Base-by-base conservation (phyloP, 2,113 vertebrate genomes). In the Oryzias javanicus region DNA sequence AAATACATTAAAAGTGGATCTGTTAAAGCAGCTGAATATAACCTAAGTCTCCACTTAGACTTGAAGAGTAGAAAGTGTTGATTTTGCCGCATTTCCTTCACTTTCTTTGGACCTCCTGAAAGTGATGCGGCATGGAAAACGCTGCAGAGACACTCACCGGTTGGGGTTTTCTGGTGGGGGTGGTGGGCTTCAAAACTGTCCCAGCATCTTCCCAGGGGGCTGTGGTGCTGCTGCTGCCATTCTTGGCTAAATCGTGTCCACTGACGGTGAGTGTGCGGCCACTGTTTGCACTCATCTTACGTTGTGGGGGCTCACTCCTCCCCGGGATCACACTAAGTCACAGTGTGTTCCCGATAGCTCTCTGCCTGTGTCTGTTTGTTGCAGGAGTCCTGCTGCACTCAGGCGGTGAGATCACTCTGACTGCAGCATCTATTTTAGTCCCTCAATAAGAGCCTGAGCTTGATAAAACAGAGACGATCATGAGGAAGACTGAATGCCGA, bases 121-220 rank as follows among this genome's bases (percentile, higher is more conserved):
- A 18, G 18, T 12, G 3, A 47, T 47, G 46, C 20, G 18, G 19
- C 6, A 47, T 0, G 5, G 8, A 8, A 12, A 29, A 4, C 16
- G 20, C 12, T 22, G 53, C 7, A 44, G 14, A 16, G 14, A 65
- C 70, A 87, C 88, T 88, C 60, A 89, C 88, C 17, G 85, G 64
- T 72, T 84, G 79, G 4, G 76, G 82, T 74, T 89, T 90, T 65
- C 72, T 80, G 27, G 47, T 76, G 6, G 84, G 84, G 1, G 79
- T 83, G 15, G 70, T 83, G 13, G 81, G 81, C 45, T 73, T 85
- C 20, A 72, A 10, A 59, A 15, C 54, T 14, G 4, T 63, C 51
- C 54, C 18, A 1, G 62, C 63, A 45, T 87, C 83, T 72, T 86
- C 84, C 76, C 62, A 52, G 14, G 69, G 40, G 16, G 52, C 40